phyloP scores from a whole-genome alignment of 2,797 vertebrate species.

The Cossypha polioptera region DNA sequence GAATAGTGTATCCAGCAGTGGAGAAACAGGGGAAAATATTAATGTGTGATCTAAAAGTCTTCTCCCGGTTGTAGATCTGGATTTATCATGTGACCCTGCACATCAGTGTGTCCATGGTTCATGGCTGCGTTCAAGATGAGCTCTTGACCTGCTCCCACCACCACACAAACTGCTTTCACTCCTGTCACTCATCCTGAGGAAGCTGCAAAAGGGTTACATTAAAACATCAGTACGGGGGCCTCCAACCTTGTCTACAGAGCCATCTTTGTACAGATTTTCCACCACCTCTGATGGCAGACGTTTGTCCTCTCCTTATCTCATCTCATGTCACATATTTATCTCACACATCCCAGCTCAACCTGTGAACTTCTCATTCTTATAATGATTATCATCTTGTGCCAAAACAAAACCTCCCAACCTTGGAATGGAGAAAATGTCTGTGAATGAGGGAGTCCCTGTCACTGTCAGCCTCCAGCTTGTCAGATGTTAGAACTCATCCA shows the following conservation, averaged over 20 bases:
- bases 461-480: background rate
- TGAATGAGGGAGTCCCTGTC: background rate
- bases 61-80: background rate
- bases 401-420: background rate
- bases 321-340: background rate
- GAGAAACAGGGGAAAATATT: background rate
- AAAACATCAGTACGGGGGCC: background rate
- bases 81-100: background rate
- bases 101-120: background rate
- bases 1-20: background rate
- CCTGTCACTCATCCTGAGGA: background rate
- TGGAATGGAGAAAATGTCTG: background rate
- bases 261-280: background rate
- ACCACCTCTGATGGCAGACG: accelerated
- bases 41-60: background rate
- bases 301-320: background rate
- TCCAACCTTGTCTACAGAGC: background rate
- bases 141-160: background rate
- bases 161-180: background rate
- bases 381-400: background rate
- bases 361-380: background rate
- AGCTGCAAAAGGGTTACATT: background rate
- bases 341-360: background rate
- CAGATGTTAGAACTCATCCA: background rate
- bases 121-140: background rate